Evolutionary conservation across 2,888 invertebrate genomes (phyloP), one percentile per base, ranked within the genome.

Genomic region (Tridacna crocea): DNA sequence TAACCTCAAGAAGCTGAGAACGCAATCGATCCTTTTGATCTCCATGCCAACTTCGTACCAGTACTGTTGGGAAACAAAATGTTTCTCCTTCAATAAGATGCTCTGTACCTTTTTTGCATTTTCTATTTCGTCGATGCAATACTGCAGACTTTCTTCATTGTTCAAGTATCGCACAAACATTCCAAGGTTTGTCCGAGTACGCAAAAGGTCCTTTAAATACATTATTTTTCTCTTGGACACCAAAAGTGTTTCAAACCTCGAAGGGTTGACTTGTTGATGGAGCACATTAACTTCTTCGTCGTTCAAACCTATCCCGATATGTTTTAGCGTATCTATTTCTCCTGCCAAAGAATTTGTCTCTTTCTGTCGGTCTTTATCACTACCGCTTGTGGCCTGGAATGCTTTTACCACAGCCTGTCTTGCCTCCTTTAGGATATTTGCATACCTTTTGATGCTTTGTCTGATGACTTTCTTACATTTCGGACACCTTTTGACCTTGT

Each of bases 381-480:
- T 47, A 12, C 68, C 68, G n/a, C 22, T 47, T 6, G 47, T 17
- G 15, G 12, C 15, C 8, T 68, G 17, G 27, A 48, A 48, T 68
- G 17, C 47, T 10, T 47, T n/a, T 1, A 68, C 19, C 46, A n/a
- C 46, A 12, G 47, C 26, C 55, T 55, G 51, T 55, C 68, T 46
- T 26, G 27, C 26, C 17, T 79, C 19, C 60, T 80, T 84, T 55
- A 84, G 60, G 6, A 46, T 60, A 36, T 79, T 79, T 22, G 77
- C 61, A 65, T 84, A 84, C 15, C 84, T 72, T 68, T 61, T 77
- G 0, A 79, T 77, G 0, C 96, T 96, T 88, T 95, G 95, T 36
- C 95, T 94, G 15, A 97, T 96, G 0, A 95, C 95, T 26, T 95
- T 95, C 72, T 95, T 96, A 90, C 96, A 96, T 74, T 85, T 79